A percentile compares a stretch with the other conserved stretches of the same genome.
Conservation (phyloP, 2,113 vertebrate genomes). For the Macaca nemestrina region DNA sequence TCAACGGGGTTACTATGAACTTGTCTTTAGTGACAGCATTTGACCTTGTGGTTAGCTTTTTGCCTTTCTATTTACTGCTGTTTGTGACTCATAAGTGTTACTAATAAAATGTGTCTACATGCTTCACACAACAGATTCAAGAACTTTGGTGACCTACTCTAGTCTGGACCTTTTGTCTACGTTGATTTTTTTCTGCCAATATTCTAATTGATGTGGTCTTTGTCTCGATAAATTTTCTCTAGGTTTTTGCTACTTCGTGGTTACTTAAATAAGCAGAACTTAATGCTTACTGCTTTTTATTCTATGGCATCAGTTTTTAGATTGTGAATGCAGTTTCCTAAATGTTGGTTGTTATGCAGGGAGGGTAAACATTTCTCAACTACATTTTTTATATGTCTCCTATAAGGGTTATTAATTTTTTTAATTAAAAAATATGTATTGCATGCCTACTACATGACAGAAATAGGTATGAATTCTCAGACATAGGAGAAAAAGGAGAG, state of each 20-base stretch:
- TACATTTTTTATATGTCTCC: not conserved
- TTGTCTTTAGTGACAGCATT: slow-evolving; percentile 22
- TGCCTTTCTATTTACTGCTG: slow-evolving; percentile 7
- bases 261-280: not conserved
- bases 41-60: not conserved
- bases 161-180: not conserved
- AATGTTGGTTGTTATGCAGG: not conserved
- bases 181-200: not conserved
- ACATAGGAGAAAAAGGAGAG: not conserved
- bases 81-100: not conserved
- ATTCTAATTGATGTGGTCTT: not conserved
- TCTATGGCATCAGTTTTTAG: not conserved
- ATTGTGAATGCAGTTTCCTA: not conserved
- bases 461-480: not conserved
- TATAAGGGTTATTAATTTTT: not conserved
- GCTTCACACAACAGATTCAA: not conserved
- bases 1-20: not conserved
- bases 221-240: not conserved
- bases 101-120: slow-evolving; percentile 35
- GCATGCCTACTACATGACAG: not conserved
- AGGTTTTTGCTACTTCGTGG: not conserved
- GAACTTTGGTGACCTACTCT: not conserved
- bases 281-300: not conserved
- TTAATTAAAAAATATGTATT: not conserved
- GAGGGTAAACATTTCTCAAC: not conserved